These are phyloP conservation scores for Ancistrus triradiatus DNA, from an alignment of 2,113 vertebrate genomes.

Conservation along the genomic window DNA sequence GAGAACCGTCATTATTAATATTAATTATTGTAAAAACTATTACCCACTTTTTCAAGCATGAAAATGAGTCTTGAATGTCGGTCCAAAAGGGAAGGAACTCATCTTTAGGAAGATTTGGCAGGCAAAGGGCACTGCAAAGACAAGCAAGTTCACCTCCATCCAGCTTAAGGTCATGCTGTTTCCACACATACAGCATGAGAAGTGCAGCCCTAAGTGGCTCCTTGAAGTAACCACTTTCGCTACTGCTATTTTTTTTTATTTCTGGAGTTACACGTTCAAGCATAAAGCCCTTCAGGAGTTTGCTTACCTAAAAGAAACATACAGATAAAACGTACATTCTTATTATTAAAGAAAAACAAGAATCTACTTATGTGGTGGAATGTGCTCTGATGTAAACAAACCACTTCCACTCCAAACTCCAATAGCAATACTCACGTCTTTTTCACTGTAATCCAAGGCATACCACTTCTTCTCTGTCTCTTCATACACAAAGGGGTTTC, in stretches of 20 bases:
- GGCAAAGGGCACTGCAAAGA: conserved; percentile 56
- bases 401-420: not conserved
- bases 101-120: conserved; percentile 55
- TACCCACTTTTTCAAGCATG: conserved; percentile 52
- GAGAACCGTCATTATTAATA: too few species aligned
- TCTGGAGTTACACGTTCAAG: conserved; percentile 50
- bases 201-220: conserved; percentile 57
- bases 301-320: conserved; percentile 51
- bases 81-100: conserved; percentile 57
- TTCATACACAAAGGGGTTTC: conserved; percentile 57
- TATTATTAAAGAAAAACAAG: not conserved
- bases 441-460: conserved; percentile 46
- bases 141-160: not conserved
- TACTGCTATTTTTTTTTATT: conserved; percentile 36
- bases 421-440: conserved; percentile 66
- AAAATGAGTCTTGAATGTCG: conserved; percentile 46
- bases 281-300: conserved; percentile 61
- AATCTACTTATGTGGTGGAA: not conserved
- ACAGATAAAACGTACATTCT: not conserved
- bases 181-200: conserved; percentile 54
- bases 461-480: conserved; percentile 20
- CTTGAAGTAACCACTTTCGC: conserved; percentile 32
- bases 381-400: not conserved
- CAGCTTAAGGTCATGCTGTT: conserved; percentile 19
- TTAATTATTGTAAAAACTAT: too few species aligned